Percentiles rank a stretch among this genome's conserved stretches.
These are phyloP conservation scores for Ailurus styani DNA, from an alignment of 2,113 vertebrate species.

Conservation along the genomic window DNA sequence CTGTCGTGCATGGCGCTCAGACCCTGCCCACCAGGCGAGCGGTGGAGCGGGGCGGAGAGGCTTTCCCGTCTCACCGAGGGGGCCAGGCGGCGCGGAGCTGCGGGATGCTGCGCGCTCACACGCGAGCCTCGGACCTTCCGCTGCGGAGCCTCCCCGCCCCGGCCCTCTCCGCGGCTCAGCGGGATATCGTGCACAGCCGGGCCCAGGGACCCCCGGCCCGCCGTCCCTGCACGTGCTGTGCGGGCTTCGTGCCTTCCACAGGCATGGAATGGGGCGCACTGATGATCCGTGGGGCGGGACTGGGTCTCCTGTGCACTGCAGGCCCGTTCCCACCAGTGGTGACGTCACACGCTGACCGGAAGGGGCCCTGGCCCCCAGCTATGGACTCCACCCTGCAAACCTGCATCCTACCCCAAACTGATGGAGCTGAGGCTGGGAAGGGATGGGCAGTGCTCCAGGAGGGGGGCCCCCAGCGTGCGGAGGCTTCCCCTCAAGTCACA, in stretches of 20 bases:
- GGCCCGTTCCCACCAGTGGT: not conserved
- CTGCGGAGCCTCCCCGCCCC: too few species aligned
- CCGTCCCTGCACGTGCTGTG: not conserved
- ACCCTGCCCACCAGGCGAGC: rapidly evolving
- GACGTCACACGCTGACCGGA: not conserved
- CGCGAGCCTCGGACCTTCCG: too few species aligned
- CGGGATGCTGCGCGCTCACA: rapidly evolving
- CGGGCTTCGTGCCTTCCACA: not conserved
- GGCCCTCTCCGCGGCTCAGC: too few species aligned
- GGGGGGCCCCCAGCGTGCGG: too few species aligned
- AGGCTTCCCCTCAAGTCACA: not conserved
- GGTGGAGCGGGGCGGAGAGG: too few species aligned
- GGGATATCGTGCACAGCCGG: not conserved
- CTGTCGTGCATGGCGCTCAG: not conserved
- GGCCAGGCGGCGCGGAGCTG: rapidly evolving
- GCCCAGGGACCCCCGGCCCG: too few species aligned
- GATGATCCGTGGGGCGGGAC: too few species aligned
- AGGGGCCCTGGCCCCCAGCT: not conserved
- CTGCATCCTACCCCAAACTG: not conserved
- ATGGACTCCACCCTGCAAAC: not conserved
- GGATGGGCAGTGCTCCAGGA: too few species aligned
- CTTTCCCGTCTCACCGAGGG: too few species aligned
- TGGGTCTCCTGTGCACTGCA: not conserved
- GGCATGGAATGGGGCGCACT: too few species aligned
- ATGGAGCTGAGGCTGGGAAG: not conserved